Conservation (phyloP, 2,797 vertebrate genomes). For the Hemibagrus guttatus region DNA sequence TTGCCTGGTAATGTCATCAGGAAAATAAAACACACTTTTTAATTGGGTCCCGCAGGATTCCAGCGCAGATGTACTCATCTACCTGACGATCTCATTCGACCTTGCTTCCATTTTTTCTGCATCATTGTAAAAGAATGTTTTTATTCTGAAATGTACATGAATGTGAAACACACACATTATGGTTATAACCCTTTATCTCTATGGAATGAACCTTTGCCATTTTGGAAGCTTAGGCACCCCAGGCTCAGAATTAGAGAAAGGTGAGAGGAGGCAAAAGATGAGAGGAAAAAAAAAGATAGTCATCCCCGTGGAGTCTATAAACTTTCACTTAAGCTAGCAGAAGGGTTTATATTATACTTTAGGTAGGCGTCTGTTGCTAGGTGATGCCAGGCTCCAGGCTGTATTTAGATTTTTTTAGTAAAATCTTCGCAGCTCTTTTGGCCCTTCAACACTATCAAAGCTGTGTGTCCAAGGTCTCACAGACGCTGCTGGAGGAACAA, state of each 20-base stretch:
- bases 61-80: neutral
- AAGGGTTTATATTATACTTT: slow-evolving; percentile 24
- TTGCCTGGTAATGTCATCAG: neutral
- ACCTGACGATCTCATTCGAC: neutral
- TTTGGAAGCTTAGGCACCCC: neutral
- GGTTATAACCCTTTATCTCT: neutral
- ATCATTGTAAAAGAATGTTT: neutral
- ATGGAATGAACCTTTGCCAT: neutral
- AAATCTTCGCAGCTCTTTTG: slow-evolving; percentile 39
- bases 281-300: neutral
- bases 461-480: slow-evolving; percentile 36
- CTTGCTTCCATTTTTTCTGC: neutral
- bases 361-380: slow-evolving; percentile 58
- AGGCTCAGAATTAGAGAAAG: neutral
- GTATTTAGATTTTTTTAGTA: slow-evolving; percentile 44
- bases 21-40: slow-evolving; percentile 2
- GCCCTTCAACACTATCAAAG: slow-evolving; percentile 36
- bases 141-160: neutral
- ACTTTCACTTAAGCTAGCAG: slow-evolving; percentile 33
- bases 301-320: slow-evolving; percentile 35
- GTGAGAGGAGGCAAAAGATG: neutral
- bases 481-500: slow-evolving; percentile 21
- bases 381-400: slow-evolving; percentile 49
- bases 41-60: slow-evolving; percentile 6
- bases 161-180: neutral